Evolutionary conservation across 2,888 invertebrate genomes (phyloP), one percentile per base, ranked within the genome.

Genomic region (Mechanitis mazaeus): DNA sequence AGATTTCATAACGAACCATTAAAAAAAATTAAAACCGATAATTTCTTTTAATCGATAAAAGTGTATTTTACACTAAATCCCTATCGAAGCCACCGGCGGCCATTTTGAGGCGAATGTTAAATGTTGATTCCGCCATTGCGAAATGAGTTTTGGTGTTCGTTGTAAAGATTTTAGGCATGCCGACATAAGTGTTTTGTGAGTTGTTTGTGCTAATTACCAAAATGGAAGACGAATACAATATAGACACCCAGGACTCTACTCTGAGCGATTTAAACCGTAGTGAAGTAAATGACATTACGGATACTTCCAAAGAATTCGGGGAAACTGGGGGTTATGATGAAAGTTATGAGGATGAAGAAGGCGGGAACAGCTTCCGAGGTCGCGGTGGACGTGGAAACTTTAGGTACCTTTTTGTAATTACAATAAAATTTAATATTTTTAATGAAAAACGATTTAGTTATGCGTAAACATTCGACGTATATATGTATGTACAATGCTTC

Each of bases 301-400:
- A 87, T 69, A 71, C 70, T 55, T 71, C 77, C 6, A 90, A 88
- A 68, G 90, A 87, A 61, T 87, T 83, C 63, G 79, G 77, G 65
- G 90, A 90, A 66, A 70, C 71, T 64, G 68, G 72, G 20, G 74
- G 74, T 1, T 86, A 78, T 61, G 89, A 89, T 5, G 89, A 89
- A n/a, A 72, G 71, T 54, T 86, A 75, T 63, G 88, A 88, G 5
- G 89, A 89, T 57, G 89, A 89, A 7, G 88, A 88, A 3, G 79
- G 79, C 3, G 78, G 80, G 1, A 80, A 78, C 64, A 78, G 73
- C 65, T 89, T 83, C 69, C 75, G 90, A 55, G 83, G 81, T 56
- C 78, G 87, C 1, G 85, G 87, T 42, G 87, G 87, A 28, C 84
- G 89, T 11, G 89, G 87, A 0, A 86, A 81, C 66, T 90, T 85